Base-by-base conservation (phyloP, 1,140 invertebrate species). In the Drosophila asahinai region DNA sequence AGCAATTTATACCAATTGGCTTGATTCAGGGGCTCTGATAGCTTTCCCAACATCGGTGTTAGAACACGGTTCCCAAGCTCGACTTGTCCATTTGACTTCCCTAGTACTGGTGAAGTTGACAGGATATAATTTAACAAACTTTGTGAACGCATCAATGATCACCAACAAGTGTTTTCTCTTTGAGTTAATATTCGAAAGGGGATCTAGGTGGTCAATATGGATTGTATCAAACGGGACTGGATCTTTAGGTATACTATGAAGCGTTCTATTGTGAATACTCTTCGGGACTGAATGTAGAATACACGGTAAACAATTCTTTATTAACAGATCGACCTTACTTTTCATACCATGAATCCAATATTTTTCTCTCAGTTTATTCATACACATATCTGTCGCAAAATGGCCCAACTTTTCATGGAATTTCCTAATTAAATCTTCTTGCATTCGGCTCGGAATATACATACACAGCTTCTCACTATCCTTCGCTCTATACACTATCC, bases 71-170 rank as follows among this genome's bases (percentile, higher is more conserved):
- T 60, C 12, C 33, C 58, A 27, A 42, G 14, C 12, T 47, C 42
- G 17, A 61, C 59, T 36, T 61, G 43, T 8, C 17, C 30, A 30
- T 61, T 61, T 8, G 30, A 9, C 52, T 15, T 54, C 52, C 15
- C 9, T 54, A 54, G 52, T 33, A 14, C 11, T 54, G n/a, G n/a
- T 19, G 5, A 5, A 54, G 5, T 54, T 54, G 6, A 15, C 40
- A 6, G 40, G 40, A 5, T 43, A 43, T 15, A 43, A 43, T 43
- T 43, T 43, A 7, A 36, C 27, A 12, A 54, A 33, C 11, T 19
- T 15, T 12, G 5, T 54, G 3, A 33, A 30, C 1, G 27, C 49
- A 52, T 55, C 33, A 33, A 57, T 38, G 12, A 36, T 38, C 3
- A 36, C 33, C n/a, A 57, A 15, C 5, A 36, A 19, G 30, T 55